phyloP scores from a whole-genome alignment of 1,140 invertebrate species.

The Euborellia annulipes region DNA sequence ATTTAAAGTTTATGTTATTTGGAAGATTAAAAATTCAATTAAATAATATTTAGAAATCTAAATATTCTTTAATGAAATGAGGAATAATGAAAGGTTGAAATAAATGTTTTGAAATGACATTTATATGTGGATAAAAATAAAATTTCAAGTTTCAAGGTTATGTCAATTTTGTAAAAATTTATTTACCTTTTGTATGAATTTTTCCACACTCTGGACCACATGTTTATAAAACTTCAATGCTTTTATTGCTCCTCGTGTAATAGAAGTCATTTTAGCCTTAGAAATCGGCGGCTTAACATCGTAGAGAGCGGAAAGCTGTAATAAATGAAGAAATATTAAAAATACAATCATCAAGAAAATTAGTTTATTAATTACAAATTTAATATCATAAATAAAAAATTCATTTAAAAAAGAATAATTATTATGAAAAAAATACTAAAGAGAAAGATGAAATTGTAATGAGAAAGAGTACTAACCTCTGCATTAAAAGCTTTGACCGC shows the following conservation, averaged over 20 bases:
- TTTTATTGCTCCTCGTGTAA: slow-evolving; percentile 93
- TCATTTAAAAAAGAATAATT: background rate
- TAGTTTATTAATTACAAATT: slow-evolving; percentile 3
- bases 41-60: no score
- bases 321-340: slow-evolving; percentile 11
- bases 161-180: no score
- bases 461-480: slow-evolving; percentile 32
- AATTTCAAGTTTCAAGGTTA: no score
- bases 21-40: no score
- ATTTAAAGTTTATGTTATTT: no score
- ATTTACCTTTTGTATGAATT: slow-evolving; percentile 77
- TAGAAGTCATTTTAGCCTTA: slow-evolving; percentile 95
- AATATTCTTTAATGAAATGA: no score
- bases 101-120: no score
- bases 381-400: background rate
- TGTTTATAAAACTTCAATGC: slow-evolving; percentile 99
- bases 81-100: no score
- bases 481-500: slow-evolving; percentile 50
- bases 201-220: slow-evolving; percentile 98
- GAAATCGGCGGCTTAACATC: slow-evolving; percentile 95
- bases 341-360: background rate
- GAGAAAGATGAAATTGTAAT: slow-evolving; percentile 19
- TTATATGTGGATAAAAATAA: no score
- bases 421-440: slow-evolving; percentile 5
- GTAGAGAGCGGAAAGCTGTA: slow-evolving; percentile 85